These are phyloP conservation scores for Mastacembelus armatus DNA, from an alignment of 2,797 vertebrate species.

Conservation along the genomic window DNA sequence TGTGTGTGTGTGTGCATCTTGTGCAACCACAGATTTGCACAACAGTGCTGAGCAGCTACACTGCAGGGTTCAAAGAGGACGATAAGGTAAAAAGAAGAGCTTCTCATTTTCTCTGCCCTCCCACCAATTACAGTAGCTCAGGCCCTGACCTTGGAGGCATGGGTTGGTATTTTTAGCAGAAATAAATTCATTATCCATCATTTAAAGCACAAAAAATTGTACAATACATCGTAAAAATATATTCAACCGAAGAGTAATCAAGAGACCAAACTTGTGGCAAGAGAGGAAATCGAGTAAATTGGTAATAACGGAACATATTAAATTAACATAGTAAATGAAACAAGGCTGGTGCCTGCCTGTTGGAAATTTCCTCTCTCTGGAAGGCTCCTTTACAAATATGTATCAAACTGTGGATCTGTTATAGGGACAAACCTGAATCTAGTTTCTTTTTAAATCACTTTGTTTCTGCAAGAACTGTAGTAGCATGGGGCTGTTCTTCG, in stretches of 20 bases:
- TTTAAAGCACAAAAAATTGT: too few relatives aligned
- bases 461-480: too few relatives aligned
- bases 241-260: background rate
- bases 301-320: too few relatives aligned
- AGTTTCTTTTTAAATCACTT: too few relatives aligned
- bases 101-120: conserved; percentile 9
- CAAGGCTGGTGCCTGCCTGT: too few relatives aligned
- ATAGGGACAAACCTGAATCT: too few relatives aligned
- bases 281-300: background rate
- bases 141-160: background rate
- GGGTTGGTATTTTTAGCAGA: background rate
- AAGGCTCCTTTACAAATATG: too few relatives aligned
- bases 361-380: too few relatives aligned
- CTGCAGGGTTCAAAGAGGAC: conserved; percentile 7
- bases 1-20: conserved; percentile 12
- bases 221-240: background rate
- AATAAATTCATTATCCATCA: background rate
- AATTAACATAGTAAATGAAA: too few relatives aligned
- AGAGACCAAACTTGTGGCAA: too few relatives aligned
- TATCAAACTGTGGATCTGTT: too few relatives aligned
- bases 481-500: too few relatives aligned
- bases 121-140: conserved; percentile 9
- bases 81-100: conserved; percentile 19
- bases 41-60: conserved; percentile 11
- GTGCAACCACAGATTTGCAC: conserved; percentile 10